These are phyloP conservation scores for Xiphorhynchus elegans DNA, from an alignment of 2,113 vertebrate species.

Conservation along the genomic window DNA sequence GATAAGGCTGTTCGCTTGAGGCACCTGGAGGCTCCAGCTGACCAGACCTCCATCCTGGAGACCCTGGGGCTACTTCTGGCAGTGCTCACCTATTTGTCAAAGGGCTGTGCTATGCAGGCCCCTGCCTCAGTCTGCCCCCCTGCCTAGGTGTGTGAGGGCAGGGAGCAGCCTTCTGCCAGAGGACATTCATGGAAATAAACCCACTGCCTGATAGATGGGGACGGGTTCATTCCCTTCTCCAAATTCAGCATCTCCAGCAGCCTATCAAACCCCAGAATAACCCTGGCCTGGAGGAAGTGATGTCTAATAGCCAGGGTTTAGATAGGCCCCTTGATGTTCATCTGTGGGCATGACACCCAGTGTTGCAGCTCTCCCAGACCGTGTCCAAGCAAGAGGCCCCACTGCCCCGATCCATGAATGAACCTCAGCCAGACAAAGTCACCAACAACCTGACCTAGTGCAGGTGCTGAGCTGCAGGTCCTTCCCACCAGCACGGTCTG, in stretches of 20 bases:
- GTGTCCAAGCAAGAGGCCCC: neutral
- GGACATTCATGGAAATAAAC: neutral
- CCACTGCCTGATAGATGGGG: neutral
- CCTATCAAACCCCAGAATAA: neutral
- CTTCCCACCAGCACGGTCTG: neutral
- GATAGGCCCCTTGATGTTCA: neutral
- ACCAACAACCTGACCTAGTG: neutral
- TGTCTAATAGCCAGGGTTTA: neutral
- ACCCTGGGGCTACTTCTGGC: neutral
- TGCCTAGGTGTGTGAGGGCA: neutral
- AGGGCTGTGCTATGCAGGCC: neutral
- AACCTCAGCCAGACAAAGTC: neutral
- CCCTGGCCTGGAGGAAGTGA: neutral
- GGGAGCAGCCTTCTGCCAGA: neutral
- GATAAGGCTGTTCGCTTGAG: neutral
- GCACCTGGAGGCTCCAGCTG: neutral
- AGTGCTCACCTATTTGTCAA: neutral
- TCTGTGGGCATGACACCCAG: neutral
- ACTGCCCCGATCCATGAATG: fast-evolving
- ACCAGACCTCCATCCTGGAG: neutral
- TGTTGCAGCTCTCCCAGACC: neutral
- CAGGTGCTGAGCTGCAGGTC: neutral
- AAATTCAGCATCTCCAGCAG: neutral
- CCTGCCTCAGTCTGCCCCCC: neutral
- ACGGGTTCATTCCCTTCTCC: neutral